A percentile compares a stretch with the other conserved stretches of the same genome.
phyloP scores from a whole-genome alignment of 1,140 invertebrate genomes.

The Sitobion miscanthi region DNA sequence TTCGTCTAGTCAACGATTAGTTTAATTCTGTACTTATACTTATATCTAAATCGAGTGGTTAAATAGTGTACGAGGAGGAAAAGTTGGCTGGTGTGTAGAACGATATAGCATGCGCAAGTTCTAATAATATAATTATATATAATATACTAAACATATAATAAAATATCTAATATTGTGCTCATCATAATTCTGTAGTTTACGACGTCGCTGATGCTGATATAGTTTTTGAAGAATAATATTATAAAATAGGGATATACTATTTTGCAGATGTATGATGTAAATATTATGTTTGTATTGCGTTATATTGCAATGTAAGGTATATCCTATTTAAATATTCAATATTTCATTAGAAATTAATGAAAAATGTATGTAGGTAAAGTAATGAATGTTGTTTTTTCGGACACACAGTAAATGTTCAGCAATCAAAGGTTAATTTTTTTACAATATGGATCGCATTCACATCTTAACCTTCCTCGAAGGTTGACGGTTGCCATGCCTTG shows the following conservation, averaged over 20 bases:
- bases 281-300: not conserved
- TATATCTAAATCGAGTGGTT: not conserved
- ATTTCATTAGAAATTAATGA: not conserved
- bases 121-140: not conserved
- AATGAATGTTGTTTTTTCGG: too few species aligned
- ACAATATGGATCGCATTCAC: too few species aligned
- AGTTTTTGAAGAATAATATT: not conserved
- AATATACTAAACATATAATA: not conserved
- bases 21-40: not conserved
- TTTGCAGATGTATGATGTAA: not conserved
- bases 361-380: too few species aligned
- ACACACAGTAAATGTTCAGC: too few species aligned
- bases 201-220: not conserved
- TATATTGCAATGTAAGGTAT: not conserved
- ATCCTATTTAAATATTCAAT: not conserved
- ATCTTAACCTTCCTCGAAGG: too few species aligned
- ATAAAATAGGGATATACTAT: not conserved
- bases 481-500: too few species aligned
- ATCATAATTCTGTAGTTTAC: not conserved
- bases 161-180: not conserved
- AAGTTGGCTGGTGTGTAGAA: not conserved
- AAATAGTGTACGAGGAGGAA: not conserved
- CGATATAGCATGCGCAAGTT: not conserved
- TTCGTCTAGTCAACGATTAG: slow-evolving; percentile 6
- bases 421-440: too few species aligned